phyloP scores from a whole-genome alignment of 2,113 vertebrate species.

The Leptobrachium leishanense region DNA sequence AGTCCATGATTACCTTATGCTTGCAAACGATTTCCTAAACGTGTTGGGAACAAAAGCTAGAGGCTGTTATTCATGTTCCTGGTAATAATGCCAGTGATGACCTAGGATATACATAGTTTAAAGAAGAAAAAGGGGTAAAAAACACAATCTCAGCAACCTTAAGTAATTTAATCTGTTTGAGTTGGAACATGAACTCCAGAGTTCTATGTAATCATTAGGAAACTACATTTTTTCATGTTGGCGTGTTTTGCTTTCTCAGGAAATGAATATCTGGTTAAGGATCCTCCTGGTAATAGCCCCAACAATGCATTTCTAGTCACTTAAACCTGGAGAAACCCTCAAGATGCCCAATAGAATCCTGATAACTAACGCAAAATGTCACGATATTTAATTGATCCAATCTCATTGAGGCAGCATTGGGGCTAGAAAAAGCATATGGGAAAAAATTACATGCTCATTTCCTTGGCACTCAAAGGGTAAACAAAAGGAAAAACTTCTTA shows the following conservation, averaged over 20 bases:
- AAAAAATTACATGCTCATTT: not conserved
- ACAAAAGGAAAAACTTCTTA: not conserved
- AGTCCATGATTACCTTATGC: too few relatives aligned
- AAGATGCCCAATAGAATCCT: not conserved
- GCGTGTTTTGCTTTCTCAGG: not conserved
- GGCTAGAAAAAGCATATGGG: not conserved
- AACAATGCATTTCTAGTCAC: not conserved
- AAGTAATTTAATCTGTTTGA: too few relatives aligned
- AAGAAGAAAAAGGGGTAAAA: too few relatives aligned
- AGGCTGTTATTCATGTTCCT: too few relatives aligned
- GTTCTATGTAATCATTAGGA: not conserved
- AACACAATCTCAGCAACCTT: too few relatives aligned
- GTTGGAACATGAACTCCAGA: too few relatives aligned
- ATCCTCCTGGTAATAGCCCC: not conserved
- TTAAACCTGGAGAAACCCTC: not conserved
- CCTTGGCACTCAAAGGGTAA: not conserved
- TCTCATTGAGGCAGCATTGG: not conserved
- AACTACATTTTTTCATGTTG: not conserved
- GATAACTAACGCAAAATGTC: not conserved
- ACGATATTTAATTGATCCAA: not conserved
- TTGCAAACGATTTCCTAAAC: too few relatives aligned
- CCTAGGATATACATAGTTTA: too few relatives aligned
- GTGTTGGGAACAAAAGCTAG: too few relatives aligned
- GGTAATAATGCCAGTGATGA: too few relatives aligned
- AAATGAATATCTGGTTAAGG: not conserved